Evolutionary conservation across 2,113 vertebrate species (phyloP).

Genomic region (Rostratula benghalensis): DNA sequence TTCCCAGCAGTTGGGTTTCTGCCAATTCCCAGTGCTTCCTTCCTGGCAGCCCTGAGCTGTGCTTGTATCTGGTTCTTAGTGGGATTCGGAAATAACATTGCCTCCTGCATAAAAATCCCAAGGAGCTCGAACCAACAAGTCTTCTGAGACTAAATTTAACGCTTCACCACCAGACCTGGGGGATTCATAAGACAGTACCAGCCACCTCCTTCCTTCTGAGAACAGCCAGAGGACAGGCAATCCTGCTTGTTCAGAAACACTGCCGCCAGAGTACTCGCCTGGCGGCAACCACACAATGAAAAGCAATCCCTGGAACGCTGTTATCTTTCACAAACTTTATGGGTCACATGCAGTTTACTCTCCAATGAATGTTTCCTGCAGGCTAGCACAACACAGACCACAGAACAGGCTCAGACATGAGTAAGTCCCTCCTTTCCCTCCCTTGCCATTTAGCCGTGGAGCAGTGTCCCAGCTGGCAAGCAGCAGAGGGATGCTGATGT

Average conservation of each 20-base stretch:
- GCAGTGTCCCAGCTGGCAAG: background rate
- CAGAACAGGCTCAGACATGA: background rate
- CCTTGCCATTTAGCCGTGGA: background rate
- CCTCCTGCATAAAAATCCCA: background rate
- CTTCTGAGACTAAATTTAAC: background rate
- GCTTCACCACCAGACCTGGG: background rate
- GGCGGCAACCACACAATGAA: background rate
- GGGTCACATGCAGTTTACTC: background rate
- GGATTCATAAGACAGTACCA: background rate
- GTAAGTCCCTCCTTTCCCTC: background rate
- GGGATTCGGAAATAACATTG: background rate
- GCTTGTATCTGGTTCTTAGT: background rate
- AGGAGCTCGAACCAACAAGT: background rate
- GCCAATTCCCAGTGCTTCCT: background rate
- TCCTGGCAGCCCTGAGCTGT: background rate
- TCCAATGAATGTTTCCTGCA: background rate
- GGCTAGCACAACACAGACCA: background rate
- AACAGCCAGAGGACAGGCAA: background rate
- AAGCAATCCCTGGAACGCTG: background rate
- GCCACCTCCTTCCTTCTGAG: background rate
- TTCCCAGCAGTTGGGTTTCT: background rate
- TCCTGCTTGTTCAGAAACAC: background rate
- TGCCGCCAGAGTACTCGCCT: fast-evolving
- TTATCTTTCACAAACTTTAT: background rate
- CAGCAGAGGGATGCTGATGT: background rate